Evolutionary conservation across 2,888 invertebrate species (phyloP).

Genomic region (Matsumyia berberina): DNA sequence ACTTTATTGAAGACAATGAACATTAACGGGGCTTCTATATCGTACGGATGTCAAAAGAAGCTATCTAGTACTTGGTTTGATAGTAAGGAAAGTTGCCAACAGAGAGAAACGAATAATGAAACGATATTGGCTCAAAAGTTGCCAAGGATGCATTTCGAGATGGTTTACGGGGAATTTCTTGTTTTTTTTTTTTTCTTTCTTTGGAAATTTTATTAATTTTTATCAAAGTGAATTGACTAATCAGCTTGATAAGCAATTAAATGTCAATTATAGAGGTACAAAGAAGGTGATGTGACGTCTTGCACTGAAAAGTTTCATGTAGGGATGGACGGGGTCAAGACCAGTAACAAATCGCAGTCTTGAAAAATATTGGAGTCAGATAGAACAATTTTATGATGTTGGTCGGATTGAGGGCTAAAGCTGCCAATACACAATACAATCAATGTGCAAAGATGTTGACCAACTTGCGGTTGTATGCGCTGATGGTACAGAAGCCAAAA

Average conservation of each 20-base stretch:
- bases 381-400: too few species aligned
- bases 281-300: not conserved
- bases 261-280: not conserved
- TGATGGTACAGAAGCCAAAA: too few species aligned
- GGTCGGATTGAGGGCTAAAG: too few species aligned
- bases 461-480: too few species aligned
- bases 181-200: not conserved
- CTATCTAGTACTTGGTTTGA: not conserved
- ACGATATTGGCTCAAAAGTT: conserved; percentile 42
- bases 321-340: too few species aligned
- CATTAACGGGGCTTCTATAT: conserved; percentile 1
- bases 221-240: not conserved
- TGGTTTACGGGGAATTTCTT: not conserved
- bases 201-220: not conserved
- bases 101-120: conserved; percentile 27
- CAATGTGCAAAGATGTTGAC: too few species aligned
- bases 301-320: not conserved
- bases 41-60: not conserved
- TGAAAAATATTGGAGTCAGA: too few species aligned
- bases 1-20: conserved; percentile 19
- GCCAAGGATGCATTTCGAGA: conserved; percentile 38
- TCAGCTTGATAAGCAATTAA: not conserved
- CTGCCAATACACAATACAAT: too few species aligned
- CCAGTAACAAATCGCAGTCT: too few species aligned
- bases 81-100: conserved; percentile 7